Conservation (phyloP, 2,113 vertebrate genomes). For the Himantopus leucocephalus region DNA sequence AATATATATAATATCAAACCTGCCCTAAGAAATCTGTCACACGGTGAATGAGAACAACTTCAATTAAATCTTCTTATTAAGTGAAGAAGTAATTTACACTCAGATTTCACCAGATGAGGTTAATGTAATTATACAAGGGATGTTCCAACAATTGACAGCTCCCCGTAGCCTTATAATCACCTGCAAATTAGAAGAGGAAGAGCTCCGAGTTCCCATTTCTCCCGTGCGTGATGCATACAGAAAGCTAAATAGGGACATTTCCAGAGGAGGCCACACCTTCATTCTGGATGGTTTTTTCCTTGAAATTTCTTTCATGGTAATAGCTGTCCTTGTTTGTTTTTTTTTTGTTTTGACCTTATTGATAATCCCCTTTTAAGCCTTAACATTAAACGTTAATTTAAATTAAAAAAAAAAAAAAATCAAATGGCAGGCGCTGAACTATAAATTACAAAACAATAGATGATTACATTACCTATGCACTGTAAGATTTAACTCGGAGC, state of each 20-base stretch:
- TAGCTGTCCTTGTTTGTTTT: neutral
- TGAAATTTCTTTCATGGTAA: neutral
- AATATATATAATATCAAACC: neutral
- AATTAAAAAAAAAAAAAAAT: neutral
- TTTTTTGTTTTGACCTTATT: constrained; percentile 11
- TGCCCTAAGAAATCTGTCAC: neutral
- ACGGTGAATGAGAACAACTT: neutral
- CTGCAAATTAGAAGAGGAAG: constrained; percentile 29
- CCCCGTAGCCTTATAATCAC: neutral
- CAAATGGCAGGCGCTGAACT: neutral
- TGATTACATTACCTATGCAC: neutral
- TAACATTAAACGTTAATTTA: neutral
- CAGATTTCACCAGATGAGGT: constrained; percentile 44
- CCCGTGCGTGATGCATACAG: neutral
- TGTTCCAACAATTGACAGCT: constrained; percentile 39
- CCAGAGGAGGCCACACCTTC: neutral
- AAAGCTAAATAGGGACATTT: neutral
- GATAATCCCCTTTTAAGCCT: neutral
- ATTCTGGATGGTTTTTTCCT: neutral
- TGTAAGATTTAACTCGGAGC: neutral
- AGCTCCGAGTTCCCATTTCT: neutral
- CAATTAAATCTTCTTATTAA: constrained; percentile 48
- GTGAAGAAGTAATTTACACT: constrained; percentile 40
- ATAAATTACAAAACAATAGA: neutral
- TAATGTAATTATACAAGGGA: constrained; percentile 34